phyloP scores from a whole-genome alignment of 2,888 invertebrate genomes.

The Odontocolon sp. region DNA sequence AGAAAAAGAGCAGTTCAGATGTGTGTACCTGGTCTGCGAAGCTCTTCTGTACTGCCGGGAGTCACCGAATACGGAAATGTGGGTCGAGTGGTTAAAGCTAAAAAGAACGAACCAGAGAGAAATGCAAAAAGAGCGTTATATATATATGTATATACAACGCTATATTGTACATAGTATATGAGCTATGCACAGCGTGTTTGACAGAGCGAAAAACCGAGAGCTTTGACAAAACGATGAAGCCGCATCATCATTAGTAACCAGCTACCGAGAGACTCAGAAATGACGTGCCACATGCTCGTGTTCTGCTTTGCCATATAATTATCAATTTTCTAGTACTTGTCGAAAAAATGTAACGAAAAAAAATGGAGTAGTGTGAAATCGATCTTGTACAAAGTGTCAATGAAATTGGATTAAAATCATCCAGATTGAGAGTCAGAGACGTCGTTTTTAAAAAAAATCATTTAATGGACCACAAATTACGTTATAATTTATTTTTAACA shows the following conservation, averaged over 20 bases:
- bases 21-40: not conserved
- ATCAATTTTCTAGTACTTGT: not conserved
- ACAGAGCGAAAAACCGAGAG: too few species aligned
- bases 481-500: too few species aligned
- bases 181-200: not conserved
- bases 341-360: too few species aligned
- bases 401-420: too few species aligned
- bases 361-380: too few species aligned
- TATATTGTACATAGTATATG: not conserved
- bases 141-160: not conserved
- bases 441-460: too few species aligned
- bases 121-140: too few species aligned
- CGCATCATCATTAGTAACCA: slow-evolving; percentile 20
- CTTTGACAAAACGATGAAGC: slow-evolving; percentile 10
- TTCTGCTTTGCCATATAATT: not conserved
- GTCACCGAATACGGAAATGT: slow-evolving; percentile 35
- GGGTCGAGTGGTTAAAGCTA: slow-evolving; percentile 34
- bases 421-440: too few species aligned
- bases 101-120: slow-evolving; percentile 19
- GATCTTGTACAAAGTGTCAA: too few species aligned
- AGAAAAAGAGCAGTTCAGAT: slow-evolving; percentile 17
- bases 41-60: slow-evolving; percentile 5
- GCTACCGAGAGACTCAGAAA: slow-evolving; percentile 13
- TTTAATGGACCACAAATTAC: too few species aligned
- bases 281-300: not conserved